Evolutionary conservation across 2,113 vertebrate species (phyloP), one percentile per base, ranked within the genome.

Genomic region (Eubucco bourcierii): DNA sequence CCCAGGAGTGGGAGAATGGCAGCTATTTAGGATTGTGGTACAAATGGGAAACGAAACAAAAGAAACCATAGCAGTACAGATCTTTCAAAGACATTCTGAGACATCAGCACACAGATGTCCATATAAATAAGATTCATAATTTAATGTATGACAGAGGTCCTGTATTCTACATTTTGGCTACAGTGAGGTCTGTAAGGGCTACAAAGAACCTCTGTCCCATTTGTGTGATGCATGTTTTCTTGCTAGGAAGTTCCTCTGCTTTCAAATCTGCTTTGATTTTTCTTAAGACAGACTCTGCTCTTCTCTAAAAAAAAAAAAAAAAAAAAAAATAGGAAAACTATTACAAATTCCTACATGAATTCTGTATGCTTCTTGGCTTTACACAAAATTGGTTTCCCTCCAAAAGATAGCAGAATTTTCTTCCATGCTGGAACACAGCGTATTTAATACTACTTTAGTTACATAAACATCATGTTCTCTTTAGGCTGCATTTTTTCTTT

Each of bases 1-100:
- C 98, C 99, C 98, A 98, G 98, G 98, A 98, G 97, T 98, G 95
- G 98, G 98, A 97, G 98, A 98, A 98, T 98, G 97, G 98, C 97
- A 98, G 98, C 97, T 98, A 98, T 98, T 95, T 92, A 96, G 95
- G 98, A 98, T 97, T 97, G 98, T 98, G 97, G 95, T 98, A 98
- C 98, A 99, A 98, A 98, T 98, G 98, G 97, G 98, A 98, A 96
- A 97, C 76, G 95, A 55, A 28, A 55, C 13, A 28, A 55, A 95
- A 96, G 95, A 67, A 95, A 96, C 87, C 93, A 90, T 93, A 98
- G 97, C 98, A 98, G 97, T 97, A 97, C 98, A 98, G 97, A 98
- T 98, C 97, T 97, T 97, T 97, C 95, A 97, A 91, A 97, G 96
- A 98, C 96, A 97, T 95, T 97, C 98, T 98, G 98, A 98, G 98